Evolutionary conservation across 2,888 invertebrate species (phyloP), one percentile per base, ranked within the genome.

Genomic region (Eudemis profundana): DNA sequence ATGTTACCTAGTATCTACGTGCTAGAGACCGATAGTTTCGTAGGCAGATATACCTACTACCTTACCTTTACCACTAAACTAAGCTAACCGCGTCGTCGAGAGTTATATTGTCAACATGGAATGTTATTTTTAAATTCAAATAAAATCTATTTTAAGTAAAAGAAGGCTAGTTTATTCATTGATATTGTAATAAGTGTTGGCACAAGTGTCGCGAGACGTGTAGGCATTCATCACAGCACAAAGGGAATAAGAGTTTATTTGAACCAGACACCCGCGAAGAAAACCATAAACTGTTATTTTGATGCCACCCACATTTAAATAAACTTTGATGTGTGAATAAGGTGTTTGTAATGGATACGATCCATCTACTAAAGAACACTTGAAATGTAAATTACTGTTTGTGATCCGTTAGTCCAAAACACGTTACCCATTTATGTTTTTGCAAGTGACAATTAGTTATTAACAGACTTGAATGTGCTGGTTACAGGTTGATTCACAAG

Each of bases 251-350:
- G 69, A 75, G 82, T 79, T 82, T 81, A 78, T 79, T 79, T 76
- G 78, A 71, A 68, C 71, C 70, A 74, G 74, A 77, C 75, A 51
- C 51, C 51, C 59, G 65, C 29, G 67, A 63, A 71, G 74, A 75
- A 70, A 69, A 72, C 74, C 72, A 54, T 73, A 66, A 74, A 72
- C 66, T 78, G 83, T 84, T 84, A 78, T 87, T 84, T 78, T 81
- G 76, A 76, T 79, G 76, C 78, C 75, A 77, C 71, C 74, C 77
- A 77, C 82, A 83, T 87, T 86, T 84, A 86, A 85, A 85, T 82
- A 77, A 78, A 69, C 81, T 88, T 89, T 89, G 89, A 89, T 86
- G 84, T 87, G 75, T 77, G 72, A 76, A 81, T 76, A 74, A 77
- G 74, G 71, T 80, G 79, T 78, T 79, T 78, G 75, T 72, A 69